phyloP scores from a whole-genome alignment of 2,888 invertebrate species.

The Chironomus riparius region DNA sequence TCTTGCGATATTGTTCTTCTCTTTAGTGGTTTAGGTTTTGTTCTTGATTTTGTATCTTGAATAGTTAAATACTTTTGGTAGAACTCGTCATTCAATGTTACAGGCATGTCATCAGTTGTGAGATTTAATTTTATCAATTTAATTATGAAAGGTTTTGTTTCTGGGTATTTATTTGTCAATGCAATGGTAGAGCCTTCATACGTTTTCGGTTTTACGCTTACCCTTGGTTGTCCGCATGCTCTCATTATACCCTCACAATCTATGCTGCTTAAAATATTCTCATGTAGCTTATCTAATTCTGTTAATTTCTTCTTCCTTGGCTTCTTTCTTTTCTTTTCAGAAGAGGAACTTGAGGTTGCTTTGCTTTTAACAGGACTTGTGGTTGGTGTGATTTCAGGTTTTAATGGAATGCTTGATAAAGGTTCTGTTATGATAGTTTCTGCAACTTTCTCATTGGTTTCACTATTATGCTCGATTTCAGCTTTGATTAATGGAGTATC shows the following conservation, averaged over 20 bases:
- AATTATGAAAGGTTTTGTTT: not conserved
- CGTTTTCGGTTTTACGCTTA: not conserved
- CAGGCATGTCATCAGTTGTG: not conserved
- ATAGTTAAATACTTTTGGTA: not conserved
- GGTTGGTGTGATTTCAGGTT: not conserved
- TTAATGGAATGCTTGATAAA: too few species aligned
- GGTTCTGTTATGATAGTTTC: too few species aligned
- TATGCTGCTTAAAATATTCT: not conserved
- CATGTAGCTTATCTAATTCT: not conserved
- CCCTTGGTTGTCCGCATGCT: not conserved
- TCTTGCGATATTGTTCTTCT: not conserved
- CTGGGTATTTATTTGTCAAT: not conserved
- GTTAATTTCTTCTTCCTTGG: not conserved
- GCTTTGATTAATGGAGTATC: too few species aligned
- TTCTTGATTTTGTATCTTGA: not conserved
- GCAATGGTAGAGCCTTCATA: not conserved
- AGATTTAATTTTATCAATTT: not conserved
- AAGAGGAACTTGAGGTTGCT: not conserved
- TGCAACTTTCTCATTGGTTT: too few species aligned
- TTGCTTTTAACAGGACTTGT: not conserved
- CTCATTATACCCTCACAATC: not conserved
- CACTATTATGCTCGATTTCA: too few species aligned
- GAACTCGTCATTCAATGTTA: not conserved
- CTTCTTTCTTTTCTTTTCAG: not conserved
- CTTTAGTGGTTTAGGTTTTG: not conserved